These are phyloP conservation scores for Emys orbicularis DNA, from an alignment of 2,797 vertebrate species.

Conservation along the genomic window DNA sequence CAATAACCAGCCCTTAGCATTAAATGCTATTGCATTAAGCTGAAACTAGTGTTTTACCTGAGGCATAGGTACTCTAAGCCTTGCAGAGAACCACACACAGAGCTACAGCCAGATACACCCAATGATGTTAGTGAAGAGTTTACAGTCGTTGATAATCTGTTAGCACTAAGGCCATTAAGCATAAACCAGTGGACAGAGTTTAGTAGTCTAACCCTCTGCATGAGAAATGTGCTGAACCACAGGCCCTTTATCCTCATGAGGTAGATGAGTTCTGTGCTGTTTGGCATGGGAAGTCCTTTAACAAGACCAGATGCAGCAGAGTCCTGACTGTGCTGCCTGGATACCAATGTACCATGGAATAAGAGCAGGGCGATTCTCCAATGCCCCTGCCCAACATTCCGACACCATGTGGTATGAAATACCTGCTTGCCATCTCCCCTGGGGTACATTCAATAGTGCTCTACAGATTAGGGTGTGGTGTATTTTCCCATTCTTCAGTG, in stretches of 20 bases:
- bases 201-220: fast-evolving
- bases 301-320: background rate
- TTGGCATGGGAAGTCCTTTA: background rate
- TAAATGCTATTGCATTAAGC: fast-evolving
- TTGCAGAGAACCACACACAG: background rate
- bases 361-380: background rate
- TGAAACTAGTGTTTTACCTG: background rate
- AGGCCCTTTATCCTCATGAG: background rate
- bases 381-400: background rate
- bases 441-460: background rate
- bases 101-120: background rate
- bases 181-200: fast-evolving
- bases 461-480: background rate
- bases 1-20: background rate
- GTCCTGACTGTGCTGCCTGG: background rate
- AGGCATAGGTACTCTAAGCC: fast-evolving
- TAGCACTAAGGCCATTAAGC: fast-evolving
- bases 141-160: fast-evolving
- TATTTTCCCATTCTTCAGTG: background rate
- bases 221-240: background rate
- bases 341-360: background rate
- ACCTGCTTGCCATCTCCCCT: background rate
- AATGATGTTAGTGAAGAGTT: background rate
- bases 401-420: no score
- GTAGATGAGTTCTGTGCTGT: conserved; percentile 12